These are phyloP conservation scores for Pachycephus smyrnensis DNA, from an alignment of 2,888 invertebrate species.

Conservation along the genomic window DNA sequence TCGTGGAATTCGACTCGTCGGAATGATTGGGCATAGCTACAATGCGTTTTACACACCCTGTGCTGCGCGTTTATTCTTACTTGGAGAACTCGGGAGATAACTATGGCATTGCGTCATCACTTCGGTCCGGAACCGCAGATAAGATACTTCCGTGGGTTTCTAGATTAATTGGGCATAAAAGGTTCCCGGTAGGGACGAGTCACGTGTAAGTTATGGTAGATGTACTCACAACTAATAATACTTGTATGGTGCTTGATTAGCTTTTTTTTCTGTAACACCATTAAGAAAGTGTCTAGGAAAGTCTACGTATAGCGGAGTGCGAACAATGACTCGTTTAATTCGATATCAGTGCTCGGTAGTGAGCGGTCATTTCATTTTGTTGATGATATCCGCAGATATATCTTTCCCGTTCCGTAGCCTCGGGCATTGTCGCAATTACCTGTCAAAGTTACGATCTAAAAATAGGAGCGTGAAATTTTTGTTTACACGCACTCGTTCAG, in stretches of 20 bases:
- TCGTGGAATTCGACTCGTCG: not conserved
- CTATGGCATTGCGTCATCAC: not conserved
- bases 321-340: not conserved
- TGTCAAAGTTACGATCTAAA: not conserved
- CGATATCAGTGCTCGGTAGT: not conserved
- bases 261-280: not conserved
- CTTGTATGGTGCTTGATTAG: not conserved
- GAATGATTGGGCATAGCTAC: not conserved
- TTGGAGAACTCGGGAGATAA: not conserved
- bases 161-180: not conserved
- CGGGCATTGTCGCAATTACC: not conserved
- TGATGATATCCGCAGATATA: not conserved
- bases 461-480: not conserved
- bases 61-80: not conserved
- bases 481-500: not conserved
- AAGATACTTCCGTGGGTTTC: not conserved
- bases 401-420: not conserved
- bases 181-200: not conserved
- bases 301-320: not conserved
- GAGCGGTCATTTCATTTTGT: not conserved
- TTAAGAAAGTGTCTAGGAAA: not conserved
- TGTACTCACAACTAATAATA: not conserved
- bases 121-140: not conserved
- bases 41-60: not conserved
- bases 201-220: not conserved